Evolutionary conservation across 1,140 invertebrate genomes (phyloP), one percentile per base, ranked within the genome.

Genomic region (Drosophila bocki): DNA sequence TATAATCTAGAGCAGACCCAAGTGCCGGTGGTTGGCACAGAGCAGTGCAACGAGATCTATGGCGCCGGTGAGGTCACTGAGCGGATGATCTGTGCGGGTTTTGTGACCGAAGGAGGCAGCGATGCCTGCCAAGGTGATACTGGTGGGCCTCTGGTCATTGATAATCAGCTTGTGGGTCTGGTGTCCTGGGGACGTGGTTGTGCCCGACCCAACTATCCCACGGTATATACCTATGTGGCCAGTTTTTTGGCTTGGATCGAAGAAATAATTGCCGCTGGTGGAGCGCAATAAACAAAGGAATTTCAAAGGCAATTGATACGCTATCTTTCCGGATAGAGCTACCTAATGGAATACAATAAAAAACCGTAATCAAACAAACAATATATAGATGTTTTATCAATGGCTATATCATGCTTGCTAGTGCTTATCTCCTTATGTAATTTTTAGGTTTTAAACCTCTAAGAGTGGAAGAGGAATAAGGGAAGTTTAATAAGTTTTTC

Each of bases 111-210:
- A 32, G 95, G 95, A 3, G 95, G 95, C 0, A 94, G 92, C 51
- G 95, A 96, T 74, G 94, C 95, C 6, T 94, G 94, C 42, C 93
- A 95, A 80, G 95, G 95, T 2, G 96, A 96, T 80, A 95, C 95
- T 6, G 96, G 96, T 3, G 96, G 96, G 1, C 95, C 96, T 3
- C 70, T 96, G n/a, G 94, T 95, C 48, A 80, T 93, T 39, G 70
- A 93, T 33, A 93, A 91, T 35, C 90, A 93, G 41, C 75, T 95
- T 4, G 93, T 95, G 32, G 95, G 95, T 8, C 91, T 96, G 8
- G 94, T 94, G 0, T 95, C 95, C 13, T 96, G 95, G 95, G 95
- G 95, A 1, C 93, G 93, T 11, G 94, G 94, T 0, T 96, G 95
- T 81, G 95, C 93, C 3, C 77, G 93, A 13, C 75, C 91, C 9